Base-by-base conservation (phyloP, 1,140 invertebrate genomes). In the Epicauta chinensis region DNA sequence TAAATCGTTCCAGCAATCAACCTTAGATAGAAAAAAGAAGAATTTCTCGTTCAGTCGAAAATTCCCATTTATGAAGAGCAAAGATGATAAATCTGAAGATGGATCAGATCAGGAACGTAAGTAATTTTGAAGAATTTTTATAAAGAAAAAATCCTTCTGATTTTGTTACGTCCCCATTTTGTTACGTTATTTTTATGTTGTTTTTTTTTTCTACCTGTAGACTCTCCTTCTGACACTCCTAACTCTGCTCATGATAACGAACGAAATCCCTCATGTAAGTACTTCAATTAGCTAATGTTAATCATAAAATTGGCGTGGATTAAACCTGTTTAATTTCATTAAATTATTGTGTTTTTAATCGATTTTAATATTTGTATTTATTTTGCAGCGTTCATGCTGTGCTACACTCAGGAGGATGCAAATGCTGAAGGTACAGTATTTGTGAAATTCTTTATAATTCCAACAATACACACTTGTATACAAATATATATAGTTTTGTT, bases 61-160 rank as follows among this genome's bases (percentile, higher is more conserved):
- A 74, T 97, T 98, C 74, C 94, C 95, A 12, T 99, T 98, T 73
- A 95, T 98, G 88, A 93, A 93, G 80, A 97, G 93, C 75, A 93
- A 94, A 79, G 95, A 98, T 70, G 91, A 95, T 66, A 96, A 96
- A 73, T 93, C 91, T 16, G 93, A 97, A 75, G 96, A 98, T 72
- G 90, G 91, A 61, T 96, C 91, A 62, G 94, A 97, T 70, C 91
- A 94, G 82, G 94, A 98, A 87, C 91, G 94, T 97, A 84, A 93
- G 93, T 92, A 66, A 61, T 15, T 55, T 56, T 56, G 23, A 15
- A 39, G 53, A 53, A 51, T 51, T 59, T 4, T 41, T 52, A 32
- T 12, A 37, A 1, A 32, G 39, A 31, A 34, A 34, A 34, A 34
- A 7, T 11, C 6, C 4, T 23, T 10, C 12, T 34, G 0, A 39